These are phyloP conservation scores for Orthonevra nobilis DNA, from an alignment of 2,888 invertebrate genomes.

Conservation along the genomic window DNA sequence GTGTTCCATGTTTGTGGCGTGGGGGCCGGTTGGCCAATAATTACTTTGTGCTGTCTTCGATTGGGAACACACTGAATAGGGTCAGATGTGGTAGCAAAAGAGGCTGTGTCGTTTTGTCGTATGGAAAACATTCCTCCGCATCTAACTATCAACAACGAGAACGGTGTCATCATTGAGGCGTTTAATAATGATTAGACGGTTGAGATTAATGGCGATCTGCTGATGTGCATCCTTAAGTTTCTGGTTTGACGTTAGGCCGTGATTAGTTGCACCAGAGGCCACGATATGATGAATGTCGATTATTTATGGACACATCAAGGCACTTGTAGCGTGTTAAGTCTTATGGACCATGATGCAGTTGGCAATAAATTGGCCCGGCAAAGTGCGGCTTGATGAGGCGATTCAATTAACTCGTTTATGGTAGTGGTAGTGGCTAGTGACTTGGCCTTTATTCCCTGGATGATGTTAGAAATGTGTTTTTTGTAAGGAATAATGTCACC, in stretches of 20 bases:
- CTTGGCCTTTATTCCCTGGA: too few relatives aligned
- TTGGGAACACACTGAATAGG: neutral
- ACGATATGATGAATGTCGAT: neutral
- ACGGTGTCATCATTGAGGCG: constrained; percentile 9
- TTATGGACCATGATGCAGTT: neutral
- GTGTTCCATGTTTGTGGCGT: constrained; percentile 5
- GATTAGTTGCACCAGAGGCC: neutral
- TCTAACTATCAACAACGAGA: too few relatives aligned
- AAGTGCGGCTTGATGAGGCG: constrained; percentile 12
- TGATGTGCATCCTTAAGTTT: neutral
- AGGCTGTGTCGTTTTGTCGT: neutral
- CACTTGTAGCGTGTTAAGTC: neutral
- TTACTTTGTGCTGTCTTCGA: neutral
- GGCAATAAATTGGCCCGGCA: neutral
- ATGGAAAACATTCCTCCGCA: neutral
- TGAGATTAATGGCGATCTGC: neutral
- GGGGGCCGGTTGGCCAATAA: neutral
- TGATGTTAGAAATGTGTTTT: too few relatives aligned
- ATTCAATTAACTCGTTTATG: constrained; percentile 14
- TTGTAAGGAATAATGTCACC: too few relatives aligned
- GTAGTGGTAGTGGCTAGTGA: too few relatives aligned
- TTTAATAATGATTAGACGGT: constrained; percentile 14
- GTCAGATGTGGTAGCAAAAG: neutral
- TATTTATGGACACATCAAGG: neutral
- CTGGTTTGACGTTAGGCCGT: neutral